Evolutionary conservation across 2,113 vertebrate genomes (phyloP).

Genomic region (Upupa epops): DNA sequence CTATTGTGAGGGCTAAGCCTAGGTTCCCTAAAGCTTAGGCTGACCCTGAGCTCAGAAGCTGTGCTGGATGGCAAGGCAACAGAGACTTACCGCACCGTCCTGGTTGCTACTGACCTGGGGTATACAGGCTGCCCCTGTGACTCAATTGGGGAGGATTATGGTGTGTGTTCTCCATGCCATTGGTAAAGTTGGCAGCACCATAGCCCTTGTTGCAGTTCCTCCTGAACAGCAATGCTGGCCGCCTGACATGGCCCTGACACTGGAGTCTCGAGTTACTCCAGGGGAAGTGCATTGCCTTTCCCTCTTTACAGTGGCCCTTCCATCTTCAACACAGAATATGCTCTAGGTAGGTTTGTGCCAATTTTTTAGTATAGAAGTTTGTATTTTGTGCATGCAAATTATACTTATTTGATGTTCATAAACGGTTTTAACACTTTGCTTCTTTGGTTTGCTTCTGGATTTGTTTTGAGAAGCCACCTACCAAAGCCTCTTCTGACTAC

Average conservation of each 20-base stretch:
- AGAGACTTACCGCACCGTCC: neutral
- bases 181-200: neutral
- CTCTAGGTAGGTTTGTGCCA: neutral
- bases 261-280: rapidly evolving
- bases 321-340: neutral
- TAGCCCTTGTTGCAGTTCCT: neutral
- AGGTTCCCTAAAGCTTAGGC: neutral
- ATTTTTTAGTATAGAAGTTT: rapidly evolving
- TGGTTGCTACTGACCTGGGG: neutral
- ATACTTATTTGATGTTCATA: neutral
- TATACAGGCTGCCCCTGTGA: neutral
- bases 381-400: neutral
- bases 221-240: neutral
- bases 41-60: neutral
- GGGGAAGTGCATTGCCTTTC: neutral
- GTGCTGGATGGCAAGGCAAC: rapidly evolving
- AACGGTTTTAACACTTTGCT: neutral
- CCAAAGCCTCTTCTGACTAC: neutral
- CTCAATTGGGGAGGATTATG: neutral
- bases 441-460: neutral
- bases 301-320: neutral
- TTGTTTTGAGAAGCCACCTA: neutral
- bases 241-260: rapidly evolving
- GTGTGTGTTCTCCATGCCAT: rapidly evolving
- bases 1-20: neutral